phyloP scores from a whole-genome alignment of 2,113 vertebrate species.

The Anser cygnoides region DNA sequence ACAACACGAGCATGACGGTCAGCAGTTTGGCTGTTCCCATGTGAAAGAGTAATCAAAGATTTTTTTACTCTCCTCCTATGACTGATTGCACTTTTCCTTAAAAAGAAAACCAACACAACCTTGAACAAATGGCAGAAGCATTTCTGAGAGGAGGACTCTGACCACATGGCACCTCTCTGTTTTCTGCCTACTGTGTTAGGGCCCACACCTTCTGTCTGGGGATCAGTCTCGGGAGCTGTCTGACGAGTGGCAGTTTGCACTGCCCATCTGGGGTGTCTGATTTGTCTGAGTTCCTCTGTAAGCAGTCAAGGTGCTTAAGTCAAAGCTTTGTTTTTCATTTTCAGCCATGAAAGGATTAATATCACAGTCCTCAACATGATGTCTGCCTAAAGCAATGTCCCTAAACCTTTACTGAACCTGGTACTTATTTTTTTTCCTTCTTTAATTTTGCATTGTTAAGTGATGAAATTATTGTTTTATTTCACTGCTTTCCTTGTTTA shows the following conservation, averaged over 20 bases:
- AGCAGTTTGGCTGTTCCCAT: not conserved
- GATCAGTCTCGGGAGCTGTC: rapidly evolving
- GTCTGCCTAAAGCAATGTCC: not conserved
- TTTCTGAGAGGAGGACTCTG: not conserved
- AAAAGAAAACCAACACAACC: not conserved
- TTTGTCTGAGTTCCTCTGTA: not conserved
- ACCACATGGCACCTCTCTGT: not conserved
- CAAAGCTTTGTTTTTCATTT: not conserved
- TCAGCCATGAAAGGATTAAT: not conserved
- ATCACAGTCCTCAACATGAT: not conserved
- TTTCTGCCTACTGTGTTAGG: not conserved
- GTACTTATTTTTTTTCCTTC: not conserved
- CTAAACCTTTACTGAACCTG: not conserved
- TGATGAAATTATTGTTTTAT: not conserved
- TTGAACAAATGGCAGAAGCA: not conserved
- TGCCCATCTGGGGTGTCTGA: not conserved
- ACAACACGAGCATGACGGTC: not conserved
- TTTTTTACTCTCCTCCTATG: not conserved
- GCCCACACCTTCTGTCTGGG: not conserved
- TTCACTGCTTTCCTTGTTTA: not conserved
- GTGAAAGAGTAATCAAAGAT: not conserved
- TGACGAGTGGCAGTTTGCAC: not conserved
- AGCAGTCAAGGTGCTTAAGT: not conserved
- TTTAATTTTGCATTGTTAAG: not conserved
- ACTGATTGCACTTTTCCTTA: not conserved